These are phyloP conservation scores for Cladorhizidae sp. DNA, from an alignment of 37 sponge, comb jelly and placozoan genomes.

Conservation along the genomic window DNA sequence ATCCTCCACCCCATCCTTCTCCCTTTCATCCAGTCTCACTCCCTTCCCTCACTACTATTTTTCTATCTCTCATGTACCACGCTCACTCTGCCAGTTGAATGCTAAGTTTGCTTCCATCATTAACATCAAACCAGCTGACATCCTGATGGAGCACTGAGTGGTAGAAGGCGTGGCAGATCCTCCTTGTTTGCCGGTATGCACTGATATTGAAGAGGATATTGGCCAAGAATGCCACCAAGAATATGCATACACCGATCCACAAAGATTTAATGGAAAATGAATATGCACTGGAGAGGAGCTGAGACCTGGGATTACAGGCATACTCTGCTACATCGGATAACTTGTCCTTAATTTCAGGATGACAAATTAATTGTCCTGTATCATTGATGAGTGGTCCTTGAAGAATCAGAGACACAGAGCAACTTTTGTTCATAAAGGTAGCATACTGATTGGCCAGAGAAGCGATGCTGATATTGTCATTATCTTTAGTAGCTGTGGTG, in stretches of 20 bases:
- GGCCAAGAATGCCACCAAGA: slow-evolving; percentile 33
- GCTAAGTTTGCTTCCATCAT: slow-evolving; percentile 64
- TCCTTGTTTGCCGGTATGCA: slow-evolving; percentile 69
- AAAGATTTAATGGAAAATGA: slow-evolving; percentile 37
- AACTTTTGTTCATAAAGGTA: neutral
- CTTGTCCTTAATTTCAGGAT: neutral
- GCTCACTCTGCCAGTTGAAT: slow-evolving; percentile 86
- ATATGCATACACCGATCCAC: slow-evolving; percentile 21
- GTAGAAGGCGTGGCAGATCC: slow-evolving; percentile 81
- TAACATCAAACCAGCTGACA: slow-evolving; percentile 93
- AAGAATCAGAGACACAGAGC: neutral
- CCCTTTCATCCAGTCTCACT: too few relatives aligned
- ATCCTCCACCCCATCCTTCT: too few relatives aligned
- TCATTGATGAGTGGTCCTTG: neutral
- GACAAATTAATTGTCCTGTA: neutral
- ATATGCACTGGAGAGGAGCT: neutral
- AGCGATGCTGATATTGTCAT: too few relatives aligned
- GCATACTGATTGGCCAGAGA: neutral
- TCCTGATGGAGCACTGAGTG: slow-evolving; percentile 84
- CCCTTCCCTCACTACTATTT: too few relatives aligned
- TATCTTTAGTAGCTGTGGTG: slow-evolving; percentile 7
- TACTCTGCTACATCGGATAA: neutral
- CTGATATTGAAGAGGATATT: slow-evolving; percentile 54
- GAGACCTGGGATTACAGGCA: slow-evolving; percentile 1
- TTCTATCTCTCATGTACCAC: too few relatives aligned